These are phyloP conservation scores for Siphlonurus alternatus DNA, from an alignment of 2,888 invertebrate genomes.

Conservation along the genomic window DNA sequence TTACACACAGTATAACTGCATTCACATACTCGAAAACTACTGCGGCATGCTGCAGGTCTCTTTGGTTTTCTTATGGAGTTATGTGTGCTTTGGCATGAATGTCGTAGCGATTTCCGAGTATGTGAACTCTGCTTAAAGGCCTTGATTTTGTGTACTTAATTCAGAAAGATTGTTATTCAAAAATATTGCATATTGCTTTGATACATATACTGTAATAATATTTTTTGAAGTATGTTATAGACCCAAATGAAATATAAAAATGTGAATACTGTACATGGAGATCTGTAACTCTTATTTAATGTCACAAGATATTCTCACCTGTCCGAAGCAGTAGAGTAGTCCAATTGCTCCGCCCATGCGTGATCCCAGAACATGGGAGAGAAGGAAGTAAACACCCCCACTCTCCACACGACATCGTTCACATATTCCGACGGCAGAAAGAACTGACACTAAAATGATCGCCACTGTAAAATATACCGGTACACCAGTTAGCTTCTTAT, in stretches of 20 bases:
- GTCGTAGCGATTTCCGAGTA: no score
- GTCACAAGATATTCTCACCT: slow-evolving; percentile 36
- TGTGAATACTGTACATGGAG: not conserved
- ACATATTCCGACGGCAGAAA: slow-evolving; percentile 93
- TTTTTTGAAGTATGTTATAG: no score
- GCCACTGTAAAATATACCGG: slow-evolving; percentile 61
- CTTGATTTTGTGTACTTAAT: no score
- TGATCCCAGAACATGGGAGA: slow-evolving; percentile 87
- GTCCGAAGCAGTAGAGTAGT: slow-evolving; percentile 88
- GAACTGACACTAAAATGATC: slow-evolving; percentile 77
- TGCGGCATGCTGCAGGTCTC: no score
- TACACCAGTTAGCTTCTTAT: no score
- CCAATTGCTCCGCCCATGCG: slow-evolving; percentile 86
- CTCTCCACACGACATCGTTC: slow-evolving; percentile 88
- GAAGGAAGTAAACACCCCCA: slow-evolving; percentile 92
- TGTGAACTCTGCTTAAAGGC: no score
- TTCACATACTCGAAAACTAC: not conserved
- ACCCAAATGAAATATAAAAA: not conserved
- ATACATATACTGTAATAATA: no score
- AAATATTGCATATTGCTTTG: no score
- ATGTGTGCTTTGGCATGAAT: no score
- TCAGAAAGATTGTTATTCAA: no score
- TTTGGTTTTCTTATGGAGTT: no score
- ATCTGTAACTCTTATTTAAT: not conserved
- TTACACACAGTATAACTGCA: not conserved